Evolutionary conservation across 2,113 vertebrate genomes (phyloP), one percentile per base, ranked within the genome.

Genomic region (Nannospalax galili): DNA sequence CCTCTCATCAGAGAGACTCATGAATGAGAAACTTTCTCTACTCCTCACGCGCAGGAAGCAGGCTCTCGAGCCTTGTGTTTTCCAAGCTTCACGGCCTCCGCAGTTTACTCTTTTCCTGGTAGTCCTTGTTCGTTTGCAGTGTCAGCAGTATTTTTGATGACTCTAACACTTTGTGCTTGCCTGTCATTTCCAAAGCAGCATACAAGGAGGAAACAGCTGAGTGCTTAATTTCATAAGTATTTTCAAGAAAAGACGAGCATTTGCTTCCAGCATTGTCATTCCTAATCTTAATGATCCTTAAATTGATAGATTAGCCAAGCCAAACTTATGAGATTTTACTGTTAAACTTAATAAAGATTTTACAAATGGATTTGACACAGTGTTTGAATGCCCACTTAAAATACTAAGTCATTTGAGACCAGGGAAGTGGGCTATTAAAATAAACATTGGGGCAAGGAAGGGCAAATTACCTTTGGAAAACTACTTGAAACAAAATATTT

Each of bases 261-360:
- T 97, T 91, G 80, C 94, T 97, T 96, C 93, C 73, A 95, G 88
- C 58, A 87, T 94, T 96, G 78, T 96, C 67, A 95, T 97, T 97
- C 93, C 95, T 98, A 97, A 97, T 98, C 97, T 97, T 97, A 98
- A 97, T 89, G 90, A 97, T 42, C 74, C 96, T 93, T 96, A 98
- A 97, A 97, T 65, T 97, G 96, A 97, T 97, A 97, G 86, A 98
- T 97, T 96, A 98, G 98, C 84, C 91, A 88, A 81, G 28, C 52
- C 12, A 28, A 97, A 98, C 93, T 92, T 97, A 93, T 28, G 69
- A 48, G 84, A 94, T 60, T 95, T 97, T 67, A 77, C 74, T 58
- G 93, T 81, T 95, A 95, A 97, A 96, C 62, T 90, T 94, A 96
- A 97, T 97, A 96, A 97, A 97, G 75, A 2, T 95, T 96, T 95